Conservation (phyloP, 2,113 vertebrate genomes). For the Eurystomus gularis region DNA sequence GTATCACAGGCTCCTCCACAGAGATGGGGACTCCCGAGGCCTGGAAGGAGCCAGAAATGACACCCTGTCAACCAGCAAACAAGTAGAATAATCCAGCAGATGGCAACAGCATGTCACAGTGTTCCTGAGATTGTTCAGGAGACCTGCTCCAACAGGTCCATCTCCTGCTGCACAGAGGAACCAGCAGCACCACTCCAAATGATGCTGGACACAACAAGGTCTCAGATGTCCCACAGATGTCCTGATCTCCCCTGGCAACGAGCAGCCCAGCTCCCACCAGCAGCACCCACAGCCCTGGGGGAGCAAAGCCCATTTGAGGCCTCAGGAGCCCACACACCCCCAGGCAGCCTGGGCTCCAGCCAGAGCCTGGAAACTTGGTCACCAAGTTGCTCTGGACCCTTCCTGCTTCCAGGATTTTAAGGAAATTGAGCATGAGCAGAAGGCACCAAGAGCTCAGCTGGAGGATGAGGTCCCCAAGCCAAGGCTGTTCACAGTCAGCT, state of each 20-base stretch:
- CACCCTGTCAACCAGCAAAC: background rate
- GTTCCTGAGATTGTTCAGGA: fast-evolving
- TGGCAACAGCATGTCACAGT: background rate
- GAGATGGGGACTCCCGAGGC: background rate
- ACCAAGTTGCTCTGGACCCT: background rate
- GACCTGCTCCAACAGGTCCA: too few relatives aligned
- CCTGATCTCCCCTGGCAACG: background rate
- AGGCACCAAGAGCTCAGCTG: background rate
- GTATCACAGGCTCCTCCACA: background rate
- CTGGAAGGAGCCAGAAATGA: background rate
- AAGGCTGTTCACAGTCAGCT: background rate
- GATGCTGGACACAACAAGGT: background rate
- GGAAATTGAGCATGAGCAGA: background rate
- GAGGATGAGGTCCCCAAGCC: background rate
- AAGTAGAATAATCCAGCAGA: background rate
- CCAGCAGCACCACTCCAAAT: background rate
- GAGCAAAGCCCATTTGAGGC: background rate
- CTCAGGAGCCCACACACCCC: fast-evolving
- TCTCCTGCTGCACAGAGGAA: background rate
- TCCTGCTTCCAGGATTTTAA: background rate
- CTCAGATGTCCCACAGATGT: fast-evolving
- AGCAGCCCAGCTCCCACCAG: background rate
- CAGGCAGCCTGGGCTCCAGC: too few relatives aligned
- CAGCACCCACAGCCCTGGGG: fast-evolving
- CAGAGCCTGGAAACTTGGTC: too few relatives aligned